phyloP scores from a whole-genome alignment of 2,888 invertebrate genomes.

The Glaucopsyche alexis region DNA sequence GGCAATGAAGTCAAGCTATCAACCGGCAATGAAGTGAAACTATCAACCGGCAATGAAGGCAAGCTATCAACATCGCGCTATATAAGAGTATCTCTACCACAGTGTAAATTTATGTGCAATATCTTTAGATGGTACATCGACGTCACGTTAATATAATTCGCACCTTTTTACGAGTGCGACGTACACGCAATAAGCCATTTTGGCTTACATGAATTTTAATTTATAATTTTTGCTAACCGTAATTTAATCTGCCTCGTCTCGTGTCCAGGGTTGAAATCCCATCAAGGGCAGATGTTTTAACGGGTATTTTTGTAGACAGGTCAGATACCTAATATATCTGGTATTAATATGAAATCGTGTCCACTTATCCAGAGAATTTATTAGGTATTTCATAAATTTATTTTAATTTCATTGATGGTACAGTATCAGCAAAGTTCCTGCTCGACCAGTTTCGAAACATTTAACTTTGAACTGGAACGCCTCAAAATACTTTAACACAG shows the following conservation, averaged over 20 bases:
- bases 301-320: not conserved
- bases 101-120: not conserved
- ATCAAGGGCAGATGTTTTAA: conserved; percentile 1
- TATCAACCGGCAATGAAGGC: too few species aligned
- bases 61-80: not conserved
- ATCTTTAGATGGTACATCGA: not conserved
- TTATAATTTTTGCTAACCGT: conserved; percentile 36
- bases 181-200: conserved; percentile 44
- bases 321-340: not conserved
- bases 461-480: too few species aligned
- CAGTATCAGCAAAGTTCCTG: too few species aligned
- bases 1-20: too few species aligned
- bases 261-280: not conserved
- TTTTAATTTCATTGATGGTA: too few species aligned
- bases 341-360: not conserved
- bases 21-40: too few species aligned
- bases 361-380: not conserved
- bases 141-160: conserved; percentile 58
- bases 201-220: conserved; percentile 34
- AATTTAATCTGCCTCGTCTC: conserved; percentile 17
- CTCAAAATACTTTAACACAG: too few species aligned
- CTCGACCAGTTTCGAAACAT: too few species aligned
- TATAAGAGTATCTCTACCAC: not conserved
- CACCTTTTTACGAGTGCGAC: conserved; percentile 55
- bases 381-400: too few species aligned